These are phyloP conservation scores for Choreutis nemorana DNA, from an alignment of 2,888 invertebrate genomes.

Conservation along the genomic window DNA sequence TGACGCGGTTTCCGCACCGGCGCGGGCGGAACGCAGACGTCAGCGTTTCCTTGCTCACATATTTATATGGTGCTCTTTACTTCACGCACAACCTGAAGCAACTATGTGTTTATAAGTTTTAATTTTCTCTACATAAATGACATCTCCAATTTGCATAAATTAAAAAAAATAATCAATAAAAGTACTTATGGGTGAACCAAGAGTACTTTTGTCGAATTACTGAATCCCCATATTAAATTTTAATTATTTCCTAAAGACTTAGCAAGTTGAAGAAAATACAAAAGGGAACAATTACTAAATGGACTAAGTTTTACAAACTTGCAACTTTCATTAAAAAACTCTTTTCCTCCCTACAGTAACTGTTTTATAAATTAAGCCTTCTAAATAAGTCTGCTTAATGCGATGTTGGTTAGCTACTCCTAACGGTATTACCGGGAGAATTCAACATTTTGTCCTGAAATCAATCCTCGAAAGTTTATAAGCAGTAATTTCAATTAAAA, in stretches of 20 bases:
- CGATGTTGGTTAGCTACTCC: slow-evolving; percentile 5
- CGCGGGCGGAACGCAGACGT: slow-evolving; percentile 57
- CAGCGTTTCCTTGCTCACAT: slow-evolving; percentile 56
- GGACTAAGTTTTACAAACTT: slow-evolving; percentile 5
- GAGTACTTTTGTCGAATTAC: no score
- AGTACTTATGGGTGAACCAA: no score
- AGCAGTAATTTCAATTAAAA: slow-evolving; percentile 50
- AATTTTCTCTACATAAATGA: no score
- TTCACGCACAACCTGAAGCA: no score
- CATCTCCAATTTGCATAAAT: no score
- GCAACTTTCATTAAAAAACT: slow-evolving; percentile 5
- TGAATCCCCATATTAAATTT: no score
- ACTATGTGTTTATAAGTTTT: no score
- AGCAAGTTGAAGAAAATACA: slow-evolving; percentile 13
- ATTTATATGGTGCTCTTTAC: slow-evolving; percentile 49
- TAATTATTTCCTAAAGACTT: no score
- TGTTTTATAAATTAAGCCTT: slow-evolving; percentile 5
- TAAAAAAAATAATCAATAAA: no score
- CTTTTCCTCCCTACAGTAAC: slow-evolving; percentile 2
- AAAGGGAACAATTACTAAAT: slow-evolving; percentile 2
- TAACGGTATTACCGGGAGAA: slow-evolving; percentile 3
- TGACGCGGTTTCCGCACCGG: slow-evolving; percentile 62
- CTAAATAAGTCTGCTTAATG: slow-evolving; percentile 5
- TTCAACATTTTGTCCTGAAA: slow-evolving; percentile 8
- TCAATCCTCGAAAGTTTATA: slow-evolving; percentile 25